phyloP scores from a whole-genome alignment of 2,797 vertebrate species.

The Melanotaenia parkinsoni region DNA sequence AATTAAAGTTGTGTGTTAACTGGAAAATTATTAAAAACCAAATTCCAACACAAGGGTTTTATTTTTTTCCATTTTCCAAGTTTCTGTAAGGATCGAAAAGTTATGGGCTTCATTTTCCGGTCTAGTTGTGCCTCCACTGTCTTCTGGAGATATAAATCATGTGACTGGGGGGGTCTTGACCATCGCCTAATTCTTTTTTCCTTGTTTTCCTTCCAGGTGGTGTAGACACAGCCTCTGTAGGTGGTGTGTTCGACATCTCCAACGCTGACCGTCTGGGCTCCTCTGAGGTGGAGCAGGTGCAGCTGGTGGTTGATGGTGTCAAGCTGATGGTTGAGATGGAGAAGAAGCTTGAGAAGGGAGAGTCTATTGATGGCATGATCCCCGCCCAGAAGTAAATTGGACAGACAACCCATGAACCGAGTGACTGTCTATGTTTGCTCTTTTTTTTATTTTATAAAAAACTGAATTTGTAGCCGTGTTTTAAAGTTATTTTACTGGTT shows the following conservation, averaged over 20 bases:
- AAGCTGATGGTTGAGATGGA: conserved; percentile 99
- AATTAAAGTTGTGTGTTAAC: no score
- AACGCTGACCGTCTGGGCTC: conserved; percentile 95
- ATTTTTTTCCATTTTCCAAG: no score
- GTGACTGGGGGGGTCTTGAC: no score
- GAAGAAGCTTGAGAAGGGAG: conserved; percentile 96
- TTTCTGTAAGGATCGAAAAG: no score
- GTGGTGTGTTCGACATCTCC: conserved; percentile 95
- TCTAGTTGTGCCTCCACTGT: no score
- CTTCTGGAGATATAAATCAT: no score
- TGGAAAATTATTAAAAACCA: no score
- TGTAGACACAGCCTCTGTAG: conserved; percentile 94
- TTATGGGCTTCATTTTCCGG: no score
- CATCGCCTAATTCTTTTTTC: no score
- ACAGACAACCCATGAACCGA: conserved; percentile 69
- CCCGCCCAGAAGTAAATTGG: conserved; percentile 91
- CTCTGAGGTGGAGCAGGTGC: conserved; percentile 94
- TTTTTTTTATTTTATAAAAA: conserved; percentile 58
- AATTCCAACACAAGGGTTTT: no score
- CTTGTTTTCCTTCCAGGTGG: conserved; percentile 70
- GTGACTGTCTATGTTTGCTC: conserved; percentile 71
- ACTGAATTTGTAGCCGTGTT: conserved; percentile 63
- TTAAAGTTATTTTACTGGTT: conserved; percentile 64
- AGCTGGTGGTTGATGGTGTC: conserved; percentile 97
- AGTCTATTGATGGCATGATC: conserved; percentile 93